Evolutionary conservation across 2,113 vertebrate species (phyloP).

Genomic region (Tachycineta bicolor): DNA sequence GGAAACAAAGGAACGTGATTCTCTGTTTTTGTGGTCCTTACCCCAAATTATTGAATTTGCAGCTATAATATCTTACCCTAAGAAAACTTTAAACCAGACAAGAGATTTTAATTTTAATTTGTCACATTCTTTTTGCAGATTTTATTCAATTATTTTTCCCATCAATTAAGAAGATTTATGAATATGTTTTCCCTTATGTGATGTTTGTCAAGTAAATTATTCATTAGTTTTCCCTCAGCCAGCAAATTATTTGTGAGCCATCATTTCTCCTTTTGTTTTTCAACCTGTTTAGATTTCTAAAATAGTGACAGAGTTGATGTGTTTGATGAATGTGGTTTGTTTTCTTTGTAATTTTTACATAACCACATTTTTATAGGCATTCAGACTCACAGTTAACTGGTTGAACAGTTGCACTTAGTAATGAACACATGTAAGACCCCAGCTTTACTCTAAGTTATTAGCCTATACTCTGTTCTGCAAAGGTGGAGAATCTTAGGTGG

Average conservation of each 20-base stretch:
- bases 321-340: neutral
- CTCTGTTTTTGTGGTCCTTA: neutral
- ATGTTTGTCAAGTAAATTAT: constrained; percentile 43
- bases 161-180: constrained; percentile 50
- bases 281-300: neutral
- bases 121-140: neutral
- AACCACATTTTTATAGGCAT: neutral
- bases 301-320: neutral
- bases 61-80: neutral
- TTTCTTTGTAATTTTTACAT: neutral
- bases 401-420: neutral
- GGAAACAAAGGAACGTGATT: neutral
- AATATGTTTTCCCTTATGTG: constrained; percentile 13
- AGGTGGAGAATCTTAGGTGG: neutral
- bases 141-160: constrained; percentile 21
- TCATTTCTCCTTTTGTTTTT: constrained; percentile 25
- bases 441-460: neutral
- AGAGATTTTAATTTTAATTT: neutral
- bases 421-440: neutral
- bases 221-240: constrained; percentile 15
- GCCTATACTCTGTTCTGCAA: neutral
- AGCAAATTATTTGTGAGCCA: constrained; percentile 36
- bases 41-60: neutral
- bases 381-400: neutral
- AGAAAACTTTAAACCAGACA: neutral